Evolutionary conservation across 2,888 invertebrate genomes (phyloP).

Genomic region (Euphydryas editha): DNA sequence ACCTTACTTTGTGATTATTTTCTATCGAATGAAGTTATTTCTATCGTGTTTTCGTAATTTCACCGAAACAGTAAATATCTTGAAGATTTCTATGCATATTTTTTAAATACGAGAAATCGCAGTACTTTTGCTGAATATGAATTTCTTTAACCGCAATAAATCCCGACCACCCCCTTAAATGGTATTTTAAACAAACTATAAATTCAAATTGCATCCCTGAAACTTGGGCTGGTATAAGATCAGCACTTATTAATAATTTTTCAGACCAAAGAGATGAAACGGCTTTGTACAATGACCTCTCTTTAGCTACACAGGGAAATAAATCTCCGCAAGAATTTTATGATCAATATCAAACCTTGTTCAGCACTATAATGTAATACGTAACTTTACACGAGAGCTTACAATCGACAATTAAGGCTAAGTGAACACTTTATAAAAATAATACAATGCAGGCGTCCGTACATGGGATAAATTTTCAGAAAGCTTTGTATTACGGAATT

Average conservation of each 20-base stretch:
- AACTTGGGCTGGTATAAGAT: conserved; percentile 41
- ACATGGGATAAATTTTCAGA: too few relatives aligned
- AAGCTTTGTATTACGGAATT: too few relatives aligned
- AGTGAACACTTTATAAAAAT: conserved; percentile 37
- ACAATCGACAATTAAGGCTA: conserved; percentile 30
- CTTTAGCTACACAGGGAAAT: conserved; percentile 29
- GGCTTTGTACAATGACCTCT: conserved; percentile 45
- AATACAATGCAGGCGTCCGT: conserved; percentile 32
- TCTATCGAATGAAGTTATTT: too few relatives aligned
- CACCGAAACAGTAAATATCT: too few relatives aligned
- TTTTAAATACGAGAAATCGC: too few relatives aligned
- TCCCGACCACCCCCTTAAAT: too few relatives aligned
- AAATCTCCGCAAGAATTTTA: conserved; percentile 7
- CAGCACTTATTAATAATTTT: conserved; percentile 45
- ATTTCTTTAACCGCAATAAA: too few relatives aligned
- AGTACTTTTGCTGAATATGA: too few relatives aligned
- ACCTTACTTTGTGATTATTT: too few relatives aligned
- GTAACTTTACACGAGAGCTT: background rate
- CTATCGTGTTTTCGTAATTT: too few relatives aligned
- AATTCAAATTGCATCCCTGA: conserved; percentile 43
- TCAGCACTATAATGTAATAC: background rate
- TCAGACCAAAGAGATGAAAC: conserved; percentile 46
- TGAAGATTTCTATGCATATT: too few relatives aligned
- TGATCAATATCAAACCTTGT: background rate
- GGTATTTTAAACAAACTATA: conserved; percentile 44